These are phyloP conservation scores for Atherinomorus stipes DNA, from an alignment of 2,113 vertebrate genomes.

Conservation along the genomic window DNA sequence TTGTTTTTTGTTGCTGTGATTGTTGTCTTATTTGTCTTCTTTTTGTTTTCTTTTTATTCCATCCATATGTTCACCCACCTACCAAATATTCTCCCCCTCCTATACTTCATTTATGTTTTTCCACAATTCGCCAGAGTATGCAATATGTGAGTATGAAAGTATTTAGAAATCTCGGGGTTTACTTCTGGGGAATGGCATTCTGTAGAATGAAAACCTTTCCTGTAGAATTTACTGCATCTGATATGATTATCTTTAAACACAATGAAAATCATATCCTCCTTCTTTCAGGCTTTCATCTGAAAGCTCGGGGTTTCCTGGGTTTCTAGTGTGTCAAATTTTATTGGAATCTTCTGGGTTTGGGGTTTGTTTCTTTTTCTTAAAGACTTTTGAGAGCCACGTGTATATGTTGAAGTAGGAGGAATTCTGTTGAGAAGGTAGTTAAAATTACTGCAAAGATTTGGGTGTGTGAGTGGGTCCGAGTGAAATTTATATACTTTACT, in stretches of 20 bases:
- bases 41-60: constrained; percentile 67
- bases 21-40: constrained; percentile 75
- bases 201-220: constrained; percentile 3
- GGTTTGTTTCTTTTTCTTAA: constrained; percentile 15
- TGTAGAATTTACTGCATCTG: constrained; percentile 18
- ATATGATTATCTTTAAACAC: constrained; percentile 37
- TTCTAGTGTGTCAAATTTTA: neutral
- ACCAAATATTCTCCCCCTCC: constrained; percentile 26
- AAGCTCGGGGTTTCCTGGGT: constrained; percentile 4
- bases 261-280: constrained; percentile 21
- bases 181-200: constrained; percentile 8
- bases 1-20: constrained; percentile 39
- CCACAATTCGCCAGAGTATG: constrained; percentile 75
- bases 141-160: constrained; percentile 83
- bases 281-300: constrained; percentile 11
- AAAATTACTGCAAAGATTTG: neutral
- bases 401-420: constrained; percentile 15
- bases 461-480: constrained; percentile 27
- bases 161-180: constrained; percentile 44
- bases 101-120: constrained; percentile 42
- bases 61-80: constrained; percentile 55
- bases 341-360: neutral
- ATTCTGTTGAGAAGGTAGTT: constrained; percentile 23
- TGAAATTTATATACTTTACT: constrained; percentile 11
- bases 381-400: constrained; percentile 14